These are phyloP conservation scores for Rhinogobius similis DNA, from an alignment of 2,113 vertebrate genomes.

Conservation along the genomic window DNA sequence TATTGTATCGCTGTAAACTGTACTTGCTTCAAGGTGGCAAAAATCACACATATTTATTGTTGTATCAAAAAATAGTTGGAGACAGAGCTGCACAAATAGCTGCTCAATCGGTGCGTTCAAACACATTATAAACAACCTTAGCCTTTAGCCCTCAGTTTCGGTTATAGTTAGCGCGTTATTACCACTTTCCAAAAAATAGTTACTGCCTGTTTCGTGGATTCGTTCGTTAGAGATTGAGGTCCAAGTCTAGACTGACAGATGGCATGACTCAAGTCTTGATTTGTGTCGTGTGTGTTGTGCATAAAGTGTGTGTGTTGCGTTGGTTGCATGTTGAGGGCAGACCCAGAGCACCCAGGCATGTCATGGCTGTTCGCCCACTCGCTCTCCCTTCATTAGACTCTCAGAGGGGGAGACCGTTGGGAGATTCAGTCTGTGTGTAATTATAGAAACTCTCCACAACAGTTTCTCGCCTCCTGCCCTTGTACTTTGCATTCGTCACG, in stretches of 20 bases:
- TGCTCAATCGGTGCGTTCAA: too few relatives aligned
- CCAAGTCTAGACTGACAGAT: constrained; percentile 39
- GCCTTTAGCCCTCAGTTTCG: not conserved
- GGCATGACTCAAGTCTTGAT: constrained; percentile 32
- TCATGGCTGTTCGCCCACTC: constrained; percentile 46
- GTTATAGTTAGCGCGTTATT: not conserved
- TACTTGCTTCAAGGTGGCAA: too few relatives aligned
- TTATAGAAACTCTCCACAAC: constrained; percentile 4
- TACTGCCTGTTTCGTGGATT: not conserved
- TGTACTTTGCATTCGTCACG: not conserved
- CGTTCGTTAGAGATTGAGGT: not conserved
- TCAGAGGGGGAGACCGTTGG: constrained; percentile 47
- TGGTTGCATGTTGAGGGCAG: constrained; percentile 27
- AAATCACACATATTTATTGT: too few relatives aligned
- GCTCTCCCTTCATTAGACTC: constrained; percentile 63
- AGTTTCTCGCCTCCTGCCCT: constrained; percentile 14
- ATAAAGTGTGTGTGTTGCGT: constrained; percentile 9
- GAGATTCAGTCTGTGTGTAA: constrained; percentile 14
- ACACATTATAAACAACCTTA: not conserved
- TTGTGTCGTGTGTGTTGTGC: not conserved
- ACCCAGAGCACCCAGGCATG: constrained; percentile 48
- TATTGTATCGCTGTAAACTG: too few relatives aligned
- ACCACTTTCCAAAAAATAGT: not conserved
- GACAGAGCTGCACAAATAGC: too few relatives aligned
- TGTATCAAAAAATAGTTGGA: too few relatives aligned